Evolutionary conservation across 2,888 invertebrate species (phyloP).

Genomic region (Girardia tigrina): DNA sequence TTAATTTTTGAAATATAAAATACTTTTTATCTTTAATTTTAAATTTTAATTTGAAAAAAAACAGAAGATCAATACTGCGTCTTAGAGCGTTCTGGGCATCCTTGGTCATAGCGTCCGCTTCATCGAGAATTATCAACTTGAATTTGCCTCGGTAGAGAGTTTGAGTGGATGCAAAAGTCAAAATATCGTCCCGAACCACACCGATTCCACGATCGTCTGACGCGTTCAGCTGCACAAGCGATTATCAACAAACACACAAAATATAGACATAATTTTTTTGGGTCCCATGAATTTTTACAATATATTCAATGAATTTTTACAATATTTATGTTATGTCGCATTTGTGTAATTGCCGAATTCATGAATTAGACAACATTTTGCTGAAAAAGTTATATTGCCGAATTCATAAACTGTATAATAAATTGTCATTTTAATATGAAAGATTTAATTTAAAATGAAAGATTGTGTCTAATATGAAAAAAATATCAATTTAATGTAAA

Average conservation of each 20-base stretch:
- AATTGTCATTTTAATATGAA: no score
- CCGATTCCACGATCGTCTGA: constrained; percentile 94
- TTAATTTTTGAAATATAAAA: not conserved
- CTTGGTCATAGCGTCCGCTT: constrained; percentile 97
- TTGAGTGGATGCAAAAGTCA: constrained; percentile 87
- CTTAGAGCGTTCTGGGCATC: constrained; percentile 96
- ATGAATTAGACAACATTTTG: no score
- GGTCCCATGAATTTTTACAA: not conserved
- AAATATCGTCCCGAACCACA: constrained; percentile 77
- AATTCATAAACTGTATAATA: no score
- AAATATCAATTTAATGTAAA: no score
- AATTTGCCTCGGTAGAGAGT: constrained; percentile 76
- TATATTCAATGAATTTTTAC: not conserved
- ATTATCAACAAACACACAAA: not conserved
- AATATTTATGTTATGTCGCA: no score
- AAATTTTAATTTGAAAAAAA: no score
- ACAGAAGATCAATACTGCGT: constrained; percentile 58
- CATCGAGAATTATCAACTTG: constrained; percentile 87
- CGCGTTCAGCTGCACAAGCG: constrained; percentile 68
- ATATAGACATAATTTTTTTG: not conserved
- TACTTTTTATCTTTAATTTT: no score
- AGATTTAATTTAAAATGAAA: no score
- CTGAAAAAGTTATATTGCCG: no score
- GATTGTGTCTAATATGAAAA: no score
- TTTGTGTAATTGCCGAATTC: no score